phyloP scores from a whole-genome alignment of 2,797 vertebrate species.

The Peromyscus eremicus region DNA sequence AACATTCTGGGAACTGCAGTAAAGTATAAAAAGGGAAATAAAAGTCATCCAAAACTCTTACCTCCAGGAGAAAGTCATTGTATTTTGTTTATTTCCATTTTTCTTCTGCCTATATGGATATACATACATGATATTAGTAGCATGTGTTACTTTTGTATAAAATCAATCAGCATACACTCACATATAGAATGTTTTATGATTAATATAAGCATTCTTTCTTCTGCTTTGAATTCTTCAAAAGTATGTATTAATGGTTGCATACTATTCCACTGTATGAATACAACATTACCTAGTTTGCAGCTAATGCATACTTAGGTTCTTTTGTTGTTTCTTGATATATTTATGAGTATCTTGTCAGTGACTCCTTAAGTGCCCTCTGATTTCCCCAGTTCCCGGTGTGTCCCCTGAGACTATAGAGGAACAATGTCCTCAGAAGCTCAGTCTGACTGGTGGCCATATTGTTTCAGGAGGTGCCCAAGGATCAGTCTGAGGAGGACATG shows the following conservation, averaged over 20 bases:
- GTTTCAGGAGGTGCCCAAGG: slow-evolving; percentile 92
- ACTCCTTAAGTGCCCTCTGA: neutral
- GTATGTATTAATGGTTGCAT: neutral
- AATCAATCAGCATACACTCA: neutral
- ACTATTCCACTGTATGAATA: neutral
- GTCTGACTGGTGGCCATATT: slow-evolving; percentile 50
- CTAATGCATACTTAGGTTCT: neutral
- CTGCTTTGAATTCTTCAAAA: slow-evolving; percentile 28
- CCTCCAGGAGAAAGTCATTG: slow-evolving; percentile 11
- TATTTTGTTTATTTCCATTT: slow-evolving; percentile 20
- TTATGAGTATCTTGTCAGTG: neutral
- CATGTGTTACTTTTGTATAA: neutral
- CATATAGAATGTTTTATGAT: neutral
- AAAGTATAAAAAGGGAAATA: slow-evolving; percentile 28
- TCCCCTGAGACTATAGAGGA: neutral
- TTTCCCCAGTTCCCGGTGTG: neutral
- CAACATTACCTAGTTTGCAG: neutral
- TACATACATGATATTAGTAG: neutral
- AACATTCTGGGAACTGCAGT: slow-evolving; percentile 39
- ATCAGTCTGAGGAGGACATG: slow-evolving; percentile 90
- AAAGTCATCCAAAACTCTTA: slow-evolving; percentile 8
- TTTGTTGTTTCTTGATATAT: neutral
- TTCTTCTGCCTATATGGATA: neutral
- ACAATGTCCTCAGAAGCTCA: neutral
- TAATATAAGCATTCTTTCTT: neutral